These are phyloP conservation scores for Pluvialis apricaria DNA, from an alignment of 2,113 vertebrate species.

Conservation along the genomic window DNA sequence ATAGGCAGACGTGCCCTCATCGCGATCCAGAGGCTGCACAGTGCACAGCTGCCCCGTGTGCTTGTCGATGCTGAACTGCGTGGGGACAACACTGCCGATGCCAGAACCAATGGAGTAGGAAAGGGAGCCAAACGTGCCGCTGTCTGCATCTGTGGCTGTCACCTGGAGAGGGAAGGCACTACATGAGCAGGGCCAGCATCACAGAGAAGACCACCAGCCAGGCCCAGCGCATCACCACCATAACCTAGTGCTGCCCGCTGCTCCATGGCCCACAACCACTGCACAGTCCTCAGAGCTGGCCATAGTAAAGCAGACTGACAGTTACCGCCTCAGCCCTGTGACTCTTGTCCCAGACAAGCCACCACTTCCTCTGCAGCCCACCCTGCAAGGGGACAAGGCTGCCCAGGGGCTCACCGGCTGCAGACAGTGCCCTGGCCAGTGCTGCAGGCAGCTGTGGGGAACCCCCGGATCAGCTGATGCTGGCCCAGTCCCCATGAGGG, in stretches of 20 bases:
- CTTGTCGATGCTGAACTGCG: slow-evolving; percentile 85
- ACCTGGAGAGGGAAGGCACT: slow-evolving; percentile 73
- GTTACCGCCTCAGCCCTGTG: fast-evolving
- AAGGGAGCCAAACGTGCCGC: slow-evolving; percentile 84
- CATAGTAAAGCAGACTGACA: fast-evolving
- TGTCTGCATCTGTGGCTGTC: slow-evolving; percentile 90
- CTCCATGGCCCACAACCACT: neutral
- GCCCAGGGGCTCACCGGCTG: neutral
- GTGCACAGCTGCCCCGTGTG: slow-evolving; percentile 90
- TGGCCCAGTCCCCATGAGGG: fast-evolving
- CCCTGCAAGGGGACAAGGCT: neutral
- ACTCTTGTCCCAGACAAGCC: neutral
- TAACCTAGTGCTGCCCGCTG: neutral
- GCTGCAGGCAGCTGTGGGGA: neutral
- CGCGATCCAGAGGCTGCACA: slow-evolving; percentile 80
- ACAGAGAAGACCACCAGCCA: neutral
- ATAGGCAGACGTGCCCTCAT: slow-evolving; percentile 83
- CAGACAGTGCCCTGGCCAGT: neutral
- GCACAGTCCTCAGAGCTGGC: neutral
- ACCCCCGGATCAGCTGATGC: neutral
- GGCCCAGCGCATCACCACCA: neutral
- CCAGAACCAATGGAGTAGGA: slow-evolving; percentile 89
- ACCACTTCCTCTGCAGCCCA: neutral
- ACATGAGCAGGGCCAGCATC: neutral
- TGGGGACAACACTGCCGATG: slow-evolving; percentile 72